phyloP scores from a whole-genome alignment of 2,797 vertebrate species.

The Chaetophractus vellerosus region DNA sequence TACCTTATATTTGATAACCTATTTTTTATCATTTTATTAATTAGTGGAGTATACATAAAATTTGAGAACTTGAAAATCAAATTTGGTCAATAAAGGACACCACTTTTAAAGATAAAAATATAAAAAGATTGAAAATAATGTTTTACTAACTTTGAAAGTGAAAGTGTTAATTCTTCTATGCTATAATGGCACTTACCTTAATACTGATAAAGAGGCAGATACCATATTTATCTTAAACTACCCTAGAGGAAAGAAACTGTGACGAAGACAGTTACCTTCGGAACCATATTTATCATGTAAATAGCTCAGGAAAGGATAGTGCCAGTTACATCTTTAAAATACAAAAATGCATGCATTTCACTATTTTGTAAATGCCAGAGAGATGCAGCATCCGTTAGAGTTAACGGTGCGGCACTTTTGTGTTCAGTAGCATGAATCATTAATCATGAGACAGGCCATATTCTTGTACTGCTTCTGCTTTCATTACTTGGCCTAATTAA shows the following conservation, averaged over 20 bases:
- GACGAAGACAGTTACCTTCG: slow-evolving; percentile 85
- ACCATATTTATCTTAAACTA: slow-evolving; percentile 87
- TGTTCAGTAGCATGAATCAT: slow-evolving; percentile 99
- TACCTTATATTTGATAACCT: neutral
- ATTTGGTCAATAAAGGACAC: neutral
- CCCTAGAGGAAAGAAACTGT: slow-evolving; percentile 87
- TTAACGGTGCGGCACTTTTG: slow-evolving; percentile 99
- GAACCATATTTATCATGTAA: slow-evolving; percentile 89
- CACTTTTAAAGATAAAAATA: neutral
- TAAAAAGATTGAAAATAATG: neutral
- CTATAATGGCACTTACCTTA: slow-evolving; percentile 76
- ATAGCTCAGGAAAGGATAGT: slow-evolving; percentile 89
- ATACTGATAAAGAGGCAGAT: slow-evolving; percentile 79
- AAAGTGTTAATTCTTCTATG: slow-evolving; percentile 84
- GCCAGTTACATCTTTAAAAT: slow-evolving; percentile 91
- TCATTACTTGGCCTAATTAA: slow-evolving; percentile 99
- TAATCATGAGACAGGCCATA: slow-evolving; percentile 99
- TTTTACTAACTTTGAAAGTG: slow-evolving; percentile 82
- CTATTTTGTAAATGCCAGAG: slow-evolving; percentile 98
- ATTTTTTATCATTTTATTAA: neutral
- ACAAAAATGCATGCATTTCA: slow-evolving; percentile 93
- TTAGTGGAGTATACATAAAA: neutral
- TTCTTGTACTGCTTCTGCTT: slow-evolving; percentile 99
- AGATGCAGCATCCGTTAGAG: slow-evolving; percentile 96
- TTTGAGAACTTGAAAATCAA: neutral